phyloP scores from a whole-genome alignment of 1,140 invertebrate species.

The Lepidurus packardi region DNA sequence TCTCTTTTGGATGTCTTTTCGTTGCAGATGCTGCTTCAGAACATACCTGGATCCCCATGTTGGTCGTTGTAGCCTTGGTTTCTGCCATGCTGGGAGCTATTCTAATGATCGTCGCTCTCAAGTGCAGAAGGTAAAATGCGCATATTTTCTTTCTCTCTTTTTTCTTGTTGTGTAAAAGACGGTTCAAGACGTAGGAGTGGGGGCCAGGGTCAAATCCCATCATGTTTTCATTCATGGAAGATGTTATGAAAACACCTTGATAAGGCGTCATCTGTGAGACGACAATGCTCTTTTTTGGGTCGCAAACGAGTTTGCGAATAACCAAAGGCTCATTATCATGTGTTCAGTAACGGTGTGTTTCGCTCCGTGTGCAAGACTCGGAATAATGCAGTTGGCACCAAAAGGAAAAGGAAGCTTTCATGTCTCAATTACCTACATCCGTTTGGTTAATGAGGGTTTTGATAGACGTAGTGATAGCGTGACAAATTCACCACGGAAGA shows the following conservation, averaged over 20 bases:
- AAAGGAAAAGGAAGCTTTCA: neutral
- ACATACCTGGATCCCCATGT: slow-evolving; percentile 34
- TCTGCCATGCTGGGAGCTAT: slow-evolving; percentile 35
- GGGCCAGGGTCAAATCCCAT: neutral
- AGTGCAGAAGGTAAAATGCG: slow-evolving; percentile 33
- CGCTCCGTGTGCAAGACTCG: neutral
- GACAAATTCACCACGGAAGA: neutral
- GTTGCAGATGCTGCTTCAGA: slow-evolving; percentile 30
- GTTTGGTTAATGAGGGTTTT: neutral
- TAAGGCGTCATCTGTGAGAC: no score
- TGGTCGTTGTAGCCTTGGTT: slow-evolving; percentile 33
- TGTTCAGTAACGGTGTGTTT: neutral
- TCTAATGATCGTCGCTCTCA: slow-evolving; percentile 34
- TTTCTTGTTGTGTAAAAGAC: neutral
- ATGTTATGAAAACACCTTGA: neutral
- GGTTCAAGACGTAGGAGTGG: neutral
- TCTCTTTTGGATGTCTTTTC: neutral
- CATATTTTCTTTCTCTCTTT: neutral
- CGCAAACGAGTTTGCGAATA: neutral
- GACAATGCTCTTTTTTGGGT: neutral
- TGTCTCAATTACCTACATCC: neutral
- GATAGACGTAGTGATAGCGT: neutral
- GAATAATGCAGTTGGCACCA: neutral
- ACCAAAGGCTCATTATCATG: no score
- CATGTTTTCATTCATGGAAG: no score